Evolutionary conservation across 2,888 invertebrate species (phyloP), one percentile per base, ranked within the genome.

Genomic region (Saturnia pavonia): DNA sequence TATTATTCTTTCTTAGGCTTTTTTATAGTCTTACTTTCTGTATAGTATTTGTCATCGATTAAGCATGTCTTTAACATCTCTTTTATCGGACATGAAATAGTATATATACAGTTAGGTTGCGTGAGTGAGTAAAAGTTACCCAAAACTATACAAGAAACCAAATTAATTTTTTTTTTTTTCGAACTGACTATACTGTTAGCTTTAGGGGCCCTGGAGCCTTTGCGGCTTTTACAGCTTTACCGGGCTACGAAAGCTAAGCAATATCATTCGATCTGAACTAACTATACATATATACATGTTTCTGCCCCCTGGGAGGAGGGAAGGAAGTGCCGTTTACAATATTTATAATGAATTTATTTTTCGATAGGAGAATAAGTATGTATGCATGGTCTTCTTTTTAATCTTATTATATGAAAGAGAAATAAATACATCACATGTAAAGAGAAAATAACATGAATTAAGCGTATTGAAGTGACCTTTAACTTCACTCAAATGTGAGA

Each of bases 401-500:
- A 34, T 34, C 34, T 34, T 48, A 45, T 16, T 45, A 16, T 45
- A 45, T 43, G 11, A 14, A 45, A 16, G 16, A 16, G 45, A 45
- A 16, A 43, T 43, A 43, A 43, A 34, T 9, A 43, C 6, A 43
- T 43, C 2, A 43, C 11, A 48, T 48, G 19, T 48, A 19, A 48
- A 48, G 2, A 11, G 48, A 1, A 25, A 12, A 57, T 14, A 57
- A 60, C 12, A 60, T 27, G 27, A 60, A 25, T 27, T 0, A 27
- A 25, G 1, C 25, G 27, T 12, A 60, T 25, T 60, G 57, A 60
- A 60, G 7, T 60, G 57, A 60, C 57, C 57, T 60, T 54, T 60
- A 25, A 27, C 57, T 60, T 60, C 27, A 25, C 12, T 60, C 69
- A 66, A 67, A 71, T 63, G 66, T 70, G 51, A 70, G 34, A 67